Conservation (phyloP, 2,888 invertebrate species). For the Hirtodrosophila histrioides region DNA sequence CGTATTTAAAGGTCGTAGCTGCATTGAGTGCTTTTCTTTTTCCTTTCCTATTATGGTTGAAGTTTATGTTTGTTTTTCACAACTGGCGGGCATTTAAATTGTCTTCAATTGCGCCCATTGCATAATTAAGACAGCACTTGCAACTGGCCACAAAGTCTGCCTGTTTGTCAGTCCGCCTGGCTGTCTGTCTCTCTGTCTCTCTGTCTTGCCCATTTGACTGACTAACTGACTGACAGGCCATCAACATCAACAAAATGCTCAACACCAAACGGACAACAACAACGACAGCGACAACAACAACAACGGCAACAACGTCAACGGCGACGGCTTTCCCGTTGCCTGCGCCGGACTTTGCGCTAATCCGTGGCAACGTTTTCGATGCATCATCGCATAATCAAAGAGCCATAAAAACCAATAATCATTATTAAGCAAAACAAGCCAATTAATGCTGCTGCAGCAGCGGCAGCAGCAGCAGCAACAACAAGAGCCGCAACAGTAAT, state of each 20-base stretch:
- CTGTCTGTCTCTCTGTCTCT: slow-evolving; percentile 23
- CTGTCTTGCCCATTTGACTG: slow-evolving; percentile 45
- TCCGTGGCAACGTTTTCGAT: slow-evolving; percentile 65
- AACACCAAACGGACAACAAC: slow-evolving; percentile 53
- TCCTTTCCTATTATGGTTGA: slow-evolving; percentile 30
- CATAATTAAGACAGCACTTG: slow-evolving; percentile 75
- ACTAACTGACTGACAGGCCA: slow-evolving; percentile 73
- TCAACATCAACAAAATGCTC: slow-evolving; percentile 69
- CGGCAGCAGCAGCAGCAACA: slow-evolving; percentile 25
- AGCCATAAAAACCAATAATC: slow-evolving; percentile 79
- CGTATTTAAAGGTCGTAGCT: slow-evolving; percentile 25
- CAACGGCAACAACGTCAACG: background rate
- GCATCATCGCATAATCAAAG: slow-evolving; percentile 80
- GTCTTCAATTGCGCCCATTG: slow-evolving; percentile 77
- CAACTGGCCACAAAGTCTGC: slow-evolving; percentile 47
- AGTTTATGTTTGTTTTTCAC: slow-evolving; percentile 72
- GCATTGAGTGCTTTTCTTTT: slow-evolving; percentile 9
- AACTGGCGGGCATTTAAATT: slow-evolving; percentile 73
- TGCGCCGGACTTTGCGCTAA: slow-evolving; percentile 48
- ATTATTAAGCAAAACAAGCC: slow-evolving; percentile 80
- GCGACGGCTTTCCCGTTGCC: slow-evolving; percentile 49
- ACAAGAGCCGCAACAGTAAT: slow-evolving; percentile 54
- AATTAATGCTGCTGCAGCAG: slow-evolving; percentile 64
- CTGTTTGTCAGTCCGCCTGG: slow-evolving; percentile 5
- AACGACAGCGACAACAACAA: slow-evolving; percentile 61